Percentiles rank a stretch among this genome's conserved stretches.
Conservation (phyloP, 2,797 vertebrate genomes). For the Macropodus opercularis region DNA sequence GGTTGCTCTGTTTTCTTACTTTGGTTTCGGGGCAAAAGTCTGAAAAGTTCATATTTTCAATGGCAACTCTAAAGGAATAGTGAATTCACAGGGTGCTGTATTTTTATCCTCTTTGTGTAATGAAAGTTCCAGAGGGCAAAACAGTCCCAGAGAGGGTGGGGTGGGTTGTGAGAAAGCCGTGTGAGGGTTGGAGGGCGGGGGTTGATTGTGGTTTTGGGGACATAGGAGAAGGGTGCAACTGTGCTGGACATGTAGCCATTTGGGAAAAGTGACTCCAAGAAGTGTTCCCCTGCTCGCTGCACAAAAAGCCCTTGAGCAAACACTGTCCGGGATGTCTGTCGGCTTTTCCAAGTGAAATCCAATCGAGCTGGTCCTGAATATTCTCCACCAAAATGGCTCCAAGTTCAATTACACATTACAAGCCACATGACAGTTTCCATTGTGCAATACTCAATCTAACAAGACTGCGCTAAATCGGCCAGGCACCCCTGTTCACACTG, state of each 20-base stretch:
- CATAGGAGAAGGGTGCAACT: conserved; percentile 76
- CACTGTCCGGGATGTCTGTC: conserved; percentile 53
- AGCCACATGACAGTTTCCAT: conserved; percentile 81
- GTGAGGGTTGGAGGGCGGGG: conserved; percentile 55
- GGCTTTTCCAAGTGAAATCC: conserved; percentile 73
- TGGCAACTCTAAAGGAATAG: conserved; percentile 76
- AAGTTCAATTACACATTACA: conserved; percentile 80
- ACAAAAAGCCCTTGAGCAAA: conserved; percentile 65
- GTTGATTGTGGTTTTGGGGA: conserved; percentile 74
- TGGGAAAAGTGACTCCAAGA: conserved; percentile 70
- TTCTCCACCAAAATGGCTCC: conserved; percentile 77
- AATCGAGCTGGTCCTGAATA: conserved; percentile 73
- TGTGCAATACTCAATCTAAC: conserved; percentile 78
- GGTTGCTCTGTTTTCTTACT: conserved; percentile 84
- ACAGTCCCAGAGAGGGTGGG: conserved; percentile 62
- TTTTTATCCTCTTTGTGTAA: conserved; percentile 83
- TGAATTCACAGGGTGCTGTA: conserved; percentile 82
- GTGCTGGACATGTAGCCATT: conserved; percentile 70
- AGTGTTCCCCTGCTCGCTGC: conserved; percentile 46
- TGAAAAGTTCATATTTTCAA: conserved; percentile 83
- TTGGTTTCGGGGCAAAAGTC: conserved; percentile 77
- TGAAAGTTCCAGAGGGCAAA: conserved; percentile 83
- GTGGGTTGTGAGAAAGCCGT: conserved; percentile 59
- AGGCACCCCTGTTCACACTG: conserved; percentile 76
- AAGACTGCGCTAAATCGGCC: conserved; percentile 72